Evolutionary conservation across 2,797 vertebrate species (phyloP).

Genomic region (Microctenopoma steveboyesi): DNA sequence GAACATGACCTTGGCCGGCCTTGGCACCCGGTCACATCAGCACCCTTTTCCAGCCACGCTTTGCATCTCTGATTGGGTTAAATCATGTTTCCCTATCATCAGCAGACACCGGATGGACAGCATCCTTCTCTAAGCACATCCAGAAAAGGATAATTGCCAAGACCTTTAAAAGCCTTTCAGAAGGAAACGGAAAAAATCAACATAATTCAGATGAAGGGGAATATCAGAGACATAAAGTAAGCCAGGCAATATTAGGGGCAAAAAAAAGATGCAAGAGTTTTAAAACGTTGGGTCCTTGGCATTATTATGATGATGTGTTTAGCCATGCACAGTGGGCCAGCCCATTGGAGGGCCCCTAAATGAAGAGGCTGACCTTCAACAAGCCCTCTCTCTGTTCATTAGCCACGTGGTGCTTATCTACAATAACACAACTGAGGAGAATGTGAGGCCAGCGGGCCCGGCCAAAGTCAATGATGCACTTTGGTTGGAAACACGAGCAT

Average conservation of each 20-base stretch:
- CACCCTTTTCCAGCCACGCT: slow-evolving; percentile 72
- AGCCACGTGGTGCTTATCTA: slow-evolving; percentile 81
- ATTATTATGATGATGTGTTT: slow-evolving; percentile 81
- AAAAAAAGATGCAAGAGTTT: slow-evolving; percentile 67
- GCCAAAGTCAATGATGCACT: slow-evolving; percentile 72
- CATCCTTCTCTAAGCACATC: slow-evolving; percentile 75
- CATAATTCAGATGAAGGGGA: slow-evolving; percentile 79
- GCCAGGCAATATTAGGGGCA: slow-evolving; percentile 50
- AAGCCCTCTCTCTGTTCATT: slow-evolving; percentile 84
- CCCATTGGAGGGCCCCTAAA: slow-evolving; percentile 82
- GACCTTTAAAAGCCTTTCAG: slow-evolving; percentile 85
- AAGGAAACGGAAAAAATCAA: slow-evolving; percentile 76
- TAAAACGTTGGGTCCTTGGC: slow-evolving; percentile 73
- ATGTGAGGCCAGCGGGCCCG: slow-evolving; percentile 65
- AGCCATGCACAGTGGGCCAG: slow-evolving; percentile 79
- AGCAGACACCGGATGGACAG: slow-evolving; percentile 77
- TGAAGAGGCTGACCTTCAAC: slow-evolving; percentile 86
- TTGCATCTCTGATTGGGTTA: slow-evolving; percentile 84
- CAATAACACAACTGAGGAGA: slow-evolving; percentile 75
- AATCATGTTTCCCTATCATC: slow-evolving; percentile 81
- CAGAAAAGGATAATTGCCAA: slow-evolving; percentile 80
- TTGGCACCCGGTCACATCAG: slow-evolving; percentile 75
- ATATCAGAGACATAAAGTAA: slow-evolving; percentile 66
- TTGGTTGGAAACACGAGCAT: slow-evolving; percentile 59
- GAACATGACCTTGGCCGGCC: slow-evolving; percentile 81